Base-by-base conservation (phyloP, 2,888 invertebrate genomes). In the Andrena camellia region DNA sequence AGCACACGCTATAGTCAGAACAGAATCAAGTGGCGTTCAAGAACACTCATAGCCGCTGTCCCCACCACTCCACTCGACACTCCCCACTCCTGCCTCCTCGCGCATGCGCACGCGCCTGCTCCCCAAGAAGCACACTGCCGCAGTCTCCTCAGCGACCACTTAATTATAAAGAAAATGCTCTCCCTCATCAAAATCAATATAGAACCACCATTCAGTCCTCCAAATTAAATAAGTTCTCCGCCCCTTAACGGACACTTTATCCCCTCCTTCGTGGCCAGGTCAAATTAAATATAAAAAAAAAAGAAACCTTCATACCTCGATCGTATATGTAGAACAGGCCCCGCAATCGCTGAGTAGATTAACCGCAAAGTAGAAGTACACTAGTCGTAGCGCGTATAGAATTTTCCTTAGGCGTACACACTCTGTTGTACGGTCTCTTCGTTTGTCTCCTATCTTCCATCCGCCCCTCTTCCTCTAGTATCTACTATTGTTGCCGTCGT, bases 291-390 rank as follows among this genome's bases (percentile, higher is more conserved):
- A 2, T 1, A n/a, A 20, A 35, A 48, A 31, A 63, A 74, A 23
- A 31, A 63, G 69, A 23, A 31, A 8, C 0, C 8, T 33, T 86
- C 88, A 29, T 84, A 89, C 89, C 89, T 89, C 33, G 83, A 86
- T 85, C 83, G 82, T 85, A 81, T 75, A 54, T 81, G 78, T 78
- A 82, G 86, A 87, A 83, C 80, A 74, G 79, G 79, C 76, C 69
- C 78, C 75, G 84, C 29, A 62, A 80, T 84, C 79, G 83, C 78
- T 71, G 81, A 70, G 78, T 73, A 83, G 85, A 79, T 67, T 78
- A 80, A 78, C 81, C 80, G 72, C 63, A 67, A 78, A 77, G 80
- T 67, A 83, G 81, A 87, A 81, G 82, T 83, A 85, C 81, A 74
- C 81, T 74, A 52, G 84, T 57, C 84, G 78, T 87, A 86, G 75